Percentiles rank a stretch among this genome's conserved stretches.
These are phyloP conservation scores for Asbolus verrucosus DNA, from an alignment of 1,140 invertebrate species.

Conservation along the genomic window DNA sequence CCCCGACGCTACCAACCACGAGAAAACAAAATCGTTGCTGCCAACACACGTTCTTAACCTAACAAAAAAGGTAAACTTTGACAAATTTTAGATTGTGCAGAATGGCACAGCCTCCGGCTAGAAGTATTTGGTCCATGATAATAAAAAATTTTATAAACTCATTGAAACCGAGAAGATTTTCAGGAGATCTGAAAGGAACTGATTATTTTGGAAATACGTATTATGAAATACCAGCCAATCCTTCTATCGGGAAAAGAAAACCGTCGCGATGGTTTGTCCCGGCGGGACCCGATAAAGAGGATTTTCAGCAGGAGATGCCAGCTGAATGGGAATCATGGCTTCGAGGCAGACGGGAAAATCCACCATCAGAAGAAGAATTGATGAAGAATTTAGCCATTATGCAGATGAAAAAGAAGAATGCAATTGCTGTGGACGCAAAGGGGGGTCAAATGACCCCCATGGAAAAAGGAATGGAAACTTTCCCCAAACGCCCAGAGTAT, in stretches of 20 bases:
- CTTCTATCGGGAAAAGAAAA: slow-evolving; percentile 70
- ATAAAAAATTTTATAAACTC: slow-evolving; percentile 73
- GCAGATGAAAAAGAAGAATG: slow-evolving; percentile 79
- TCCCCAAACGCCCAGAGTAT: slow-evolving; percentile 59
- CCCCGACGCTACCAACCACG: background rate
- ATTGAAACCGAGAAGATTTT: slow-evolving; percentile 67
- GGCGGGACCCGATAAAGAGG: slow-evolving; percentile 68
- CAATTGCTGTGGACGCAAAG: slow-evolving; percentile 73
- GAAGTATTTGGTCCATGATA: slow-evolving; percentile 66
- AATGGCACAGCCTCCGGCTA: slow-evolving; percentile 64
- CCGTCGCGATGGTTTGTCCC: slow-evolving; percentile 80
- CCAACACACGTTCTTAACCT: too few species aligned
- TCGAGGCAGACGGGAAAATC: slow-evolving; percentile 73
- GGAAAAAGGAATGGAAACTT: slow-evolving; percentile 62
- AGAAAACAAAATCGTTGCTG: too few species aligned
- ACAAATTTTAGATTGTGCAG: slow-evolving; percentile 2
- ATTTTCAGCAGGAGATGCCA: slow-evolving; percentile 79
- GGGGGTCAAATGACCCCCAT: slow-evolving; percentile 62
- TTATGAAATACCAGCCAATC: slow-evolving; percentile 78
- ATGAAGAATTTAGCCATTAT: slow-evolving; percentile 76
- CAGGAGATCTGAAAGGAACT: slow-evolving; percentile 67
- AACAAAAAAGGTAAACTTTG: too few species aligned
- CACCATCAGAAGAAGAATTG: slow-evolving; percentile 81
- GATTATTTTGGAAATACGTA: slow-evolving; percentile 87
- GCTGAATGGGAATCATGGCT: slow-evolving; percentile 90